Conservation (phyloP, 2,113 vertebrate genomes). For the Lepus europaeus region DNA sequence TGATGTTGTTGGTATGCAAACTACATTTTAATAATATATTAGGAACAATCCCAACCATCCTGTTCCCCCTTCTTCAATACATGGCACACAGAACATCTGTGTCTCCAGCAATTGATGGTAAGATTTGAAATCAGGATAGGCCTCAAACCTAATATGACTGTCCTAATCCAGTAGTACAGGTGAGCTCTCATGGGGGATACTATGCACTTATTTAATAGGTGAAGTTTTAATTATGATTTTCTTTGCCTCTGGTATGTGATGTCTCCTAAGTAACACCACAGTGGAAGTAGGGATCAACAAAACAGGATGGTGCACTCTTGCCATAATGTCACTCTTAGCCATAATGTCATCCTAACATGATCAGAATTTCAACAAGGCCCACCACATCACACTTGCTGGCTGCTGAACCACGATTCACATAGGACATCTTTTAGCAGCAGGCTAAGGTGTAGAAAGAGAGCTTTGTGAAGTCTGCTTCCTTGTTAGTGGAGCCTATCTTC, state of each 20-base stretch:
- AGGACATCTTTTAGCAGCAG: neutral
- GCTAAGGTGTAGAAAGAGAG: neutral
- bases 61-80: neutral
- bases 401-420: neutral
- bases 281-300: neutral
- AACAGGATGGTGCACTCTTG: neutral
- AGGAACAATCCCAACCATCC: neutral
- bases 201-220: neutral
- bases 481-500: neutral
- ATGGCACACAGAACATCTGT: neutral
- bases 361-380: neutral
- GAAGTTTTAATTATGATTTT: neutral
- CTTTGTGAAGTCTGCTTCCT: neutral
- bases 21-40: neutral
- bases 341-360: neutral
- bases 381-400: neutral
- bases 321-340: neutral
- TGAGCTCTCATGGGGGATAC: neutral
- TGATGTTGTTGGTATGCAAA: neutral
- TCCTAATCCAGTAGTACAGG: neutral
- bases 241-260: neutral
- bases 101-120: neutral
- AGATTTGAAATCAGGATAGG: neutral
- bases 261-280: neutral
- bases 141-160: neutral